Percentiles rank a stretch among this genome's conserved stretches.
Conservation (phyloP, 2,113 vertebrate genomes). For the Heterochromis multidens region DNA sequence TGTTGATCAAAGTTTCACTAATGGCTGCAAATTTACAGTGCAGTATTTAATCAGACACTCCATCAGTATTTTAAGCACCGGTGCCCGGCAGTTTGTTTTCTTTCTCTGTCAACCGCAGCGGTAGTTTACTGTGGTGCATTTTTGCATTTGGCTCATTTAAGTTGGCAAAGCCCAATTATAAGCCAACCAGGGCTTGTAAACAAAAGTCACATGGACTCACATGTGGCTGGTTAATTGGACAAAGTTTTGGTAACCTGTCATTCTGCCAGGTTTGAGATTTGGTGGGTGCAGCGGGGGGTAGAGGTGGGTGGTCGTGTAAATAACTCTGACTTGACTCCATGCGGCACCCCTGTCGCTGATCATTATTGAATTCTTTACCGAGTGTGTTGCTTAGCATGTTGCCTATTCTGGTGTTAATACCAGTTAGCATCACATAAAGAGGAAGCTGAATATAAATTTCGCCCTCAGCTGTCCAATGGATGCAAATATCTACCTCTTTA, state of each 20-base stretch:
- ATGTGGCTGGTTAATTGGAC: constrained; percentile 50
- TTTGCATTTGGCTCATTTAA: constrained; percentile 40
- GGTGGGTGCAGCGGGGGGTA: background rate
- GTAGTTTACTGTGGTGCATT: constrained; percentile 18
- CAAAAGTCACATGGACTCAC: constrained; percentile 44
- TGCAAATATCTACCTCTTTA: background rate
- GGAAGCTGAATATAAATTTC: background rate
- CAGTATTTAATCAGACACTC: constrained; percentile 31
- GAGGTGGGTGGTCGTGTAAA: constrained; percentile 16
- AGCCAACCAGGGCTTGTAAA: constrained; percentile 22
- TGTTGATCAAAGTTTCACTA: background rate
- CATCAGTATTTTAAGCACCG: constrained; percentile 11
- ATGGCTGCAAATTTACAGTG: background rate
- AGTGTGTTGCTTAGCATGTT: background rate
- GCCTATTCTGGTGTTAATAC: background rate
- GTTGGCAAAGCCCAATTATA: constrained; percentile 43
- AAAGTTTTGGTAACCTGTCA: constrained; percentile 45
- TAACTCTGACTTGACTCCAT: background rate
- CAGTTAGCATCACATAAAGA: background rate
- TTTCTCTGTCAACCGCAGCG: background rate
- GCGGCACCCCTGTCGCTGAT: background rate
- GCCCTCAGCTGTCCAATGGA: background rate
- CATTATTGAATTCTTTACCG: constrained; percentile 1
- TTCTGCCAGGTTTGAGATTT: constrained; percentile 41
- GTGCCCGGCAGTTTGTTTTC: constrained; percentile 18